Percentiles rank a stretch among this genome's conserved stretches.
Evolutionary conservation across 2,888 invertebrate species (phyloP).

Genomic region (Diadromus collaris): DNA sequence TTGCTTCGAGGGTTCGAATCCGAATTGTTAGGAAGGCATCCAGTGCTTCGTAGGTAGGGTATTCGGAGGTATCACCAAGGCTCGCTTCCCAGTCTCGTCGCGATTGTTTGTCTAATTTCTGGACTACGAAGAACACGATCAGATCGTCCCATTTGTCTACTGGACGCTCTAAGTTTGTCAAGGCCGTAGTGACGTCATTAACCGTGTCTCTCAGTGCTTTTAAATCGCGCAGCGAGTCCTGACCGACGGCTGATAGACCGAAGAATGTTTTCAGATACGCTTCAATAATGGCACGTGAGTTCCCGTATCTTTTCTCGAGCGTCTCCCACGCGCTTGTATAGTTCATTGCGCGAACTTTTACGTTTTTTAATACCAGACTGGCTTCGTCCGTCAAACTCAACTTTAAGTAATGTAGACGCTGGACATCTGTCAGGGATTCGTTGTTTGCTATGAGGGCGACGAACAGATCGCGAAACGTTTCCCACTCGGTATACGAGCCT

Average conservation of each 20-base stretch:
- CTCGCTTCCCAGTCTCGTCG: not conserved
- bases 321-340: not conserved
- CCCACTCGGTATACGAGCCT: not conserved
- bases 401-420: constrained; percentile 14
- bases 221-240: not conserved
- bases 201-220: not conserved
- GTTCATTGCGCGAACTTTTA: not conserved
- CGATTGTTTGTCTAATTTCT: not conserved
- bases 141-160: not conserved
- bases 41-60: not conserved
- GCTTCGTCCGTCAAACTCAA: not conserved
- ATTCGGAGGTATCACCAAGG: not conserved
- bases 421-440: not conserved
- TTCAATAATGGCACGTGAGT: not conserved
- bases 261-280: constrained; percentile 1
- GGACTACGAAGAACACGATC: not conserved
- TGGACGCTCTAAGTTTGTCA: not conserved
- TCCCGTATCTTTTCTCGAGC: not conserved
- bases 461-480: not conserved
- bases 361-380: not conserved
- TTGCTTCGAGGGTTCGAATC: not conserved
- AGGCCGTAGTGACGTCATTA: not conserved
- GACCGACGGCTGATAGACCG: not conserved
- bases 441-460: not conserved
- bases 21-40: not conserved